Conservation (phyloP, 2,888 invertebrate genomes). For the Cephus pygmeus region DNA sequence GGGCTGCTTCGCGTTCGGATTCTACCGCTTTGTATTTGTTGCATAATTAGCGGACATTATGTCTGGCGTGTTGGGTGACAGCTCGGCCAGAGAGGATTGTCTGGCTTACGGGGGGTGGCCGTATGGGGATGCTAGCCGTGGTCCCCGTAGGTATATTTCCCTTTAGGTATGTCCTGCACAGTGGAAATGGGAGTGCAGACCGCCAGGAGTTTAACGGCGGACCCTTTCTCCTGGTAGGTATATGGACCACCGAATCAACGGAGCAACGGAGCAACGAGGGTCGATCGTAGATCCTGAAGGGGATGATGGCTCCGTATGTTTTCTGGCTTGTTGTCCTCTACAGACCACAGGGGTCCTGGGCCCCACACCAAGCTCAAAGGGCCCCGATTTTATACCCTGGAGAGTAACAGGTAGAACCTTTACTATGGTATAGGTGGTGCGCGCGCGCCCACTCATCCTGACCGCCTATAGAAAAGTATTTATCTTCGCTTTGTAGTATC, state of each 20-base stretch:
- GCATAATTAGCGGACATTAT: constrained; percentile 45
- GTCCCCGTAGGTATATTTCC: no score
- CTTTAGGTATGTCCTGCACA: no score
- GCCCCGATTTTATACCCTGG: constrained; percentile 34
- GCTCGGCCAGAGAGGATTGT: constrained; percentile 15
- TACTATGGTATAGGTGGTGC: no score
- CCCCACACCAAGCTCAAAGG: constrained; percentile 55
- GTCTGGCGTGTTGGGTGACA: constrained; percentile 34
- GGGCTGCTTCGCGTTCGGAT: constrained; percentile 11
- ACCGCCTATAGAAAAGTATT: no score
- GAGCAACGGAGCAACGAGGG: no score
- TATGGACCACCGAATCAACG: no score
- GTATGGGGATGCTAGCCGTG: no score
- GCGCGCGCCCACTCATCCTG: no score
- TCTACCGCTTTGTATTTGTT: constrained; percentile 34
- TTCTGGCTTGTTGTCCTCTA: constrained; percentile 50
- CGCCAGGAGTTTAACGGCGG: no score
- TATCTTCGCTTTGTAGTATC: no score
- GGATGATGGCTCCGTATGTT: constrained; percentile 40
- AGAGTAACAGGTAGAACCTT: constrained; percentile 19
- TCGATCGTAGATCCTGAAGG: constrained; percentile 6
- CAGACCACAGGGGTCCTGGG: constrained; percentile 42
- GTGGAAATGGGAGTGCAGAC: no score
- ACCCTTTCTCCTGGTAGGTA: no score
- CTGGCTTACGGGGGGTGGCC: background rate